Percentiles rank a stretch among this genome's conserved stretches.
Conservation (phyloP, 2,888 invertebrate species). For the Andrena chrysosceles region DNA sequence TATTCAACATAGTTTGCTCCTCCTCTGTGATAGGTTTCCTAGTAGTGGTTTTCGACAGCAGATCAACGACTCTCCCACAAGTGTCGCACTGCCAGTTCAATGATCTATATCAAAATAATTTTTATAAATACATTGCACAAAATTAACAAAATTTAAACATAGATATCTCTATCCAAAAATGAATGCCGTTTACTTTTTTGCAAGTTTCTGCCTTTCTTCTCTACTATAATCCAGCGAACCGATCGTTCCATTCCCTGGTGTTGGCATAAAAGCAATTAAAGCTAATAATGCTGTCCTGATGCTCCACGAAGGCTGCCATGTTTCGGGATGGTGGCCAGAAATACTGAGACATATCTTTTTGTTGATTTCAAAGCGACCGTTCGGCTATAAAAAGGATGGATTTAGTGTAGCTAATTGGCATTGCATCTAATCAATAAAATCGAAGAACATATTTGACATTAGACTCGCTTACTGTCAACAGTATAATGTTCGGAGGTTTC, state of each 20-base stretch:
- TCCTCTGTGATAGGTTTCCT: constrained; percentile 85
- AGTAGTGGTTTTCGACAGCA: constrained; percentile 84
- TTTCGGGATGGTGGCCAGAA: constrained; percentile 98
- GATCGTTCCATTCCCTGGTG: constrained; percentile 95
- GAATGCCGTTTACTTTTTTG: constrained; percentile 88
- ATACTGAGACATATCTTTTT: constrained; percentile 98
- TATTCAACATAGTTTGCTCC: constrained; percentile 86
- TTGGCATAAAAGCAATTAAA: constrained; percentile 97
- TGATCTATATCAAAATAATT: constrained; percentile 84
- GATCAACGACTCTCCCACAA: constrained; percentile 87
- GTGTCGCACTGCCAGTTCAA: constrained; percentile 88
- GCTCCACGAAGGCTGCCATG: constrained; percentile 99
- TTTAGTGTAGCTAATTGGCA: not conserved
- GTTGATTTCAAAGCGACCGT: constrained; percentile 96
- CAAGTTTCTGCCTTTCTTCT: constrained; percentile 93
- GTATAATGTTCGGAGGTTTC: constrained; percentile 98
- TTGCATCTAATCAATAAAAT: not conserved
- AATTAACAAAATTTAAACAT: not conserved
- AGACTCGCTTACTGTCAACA: constrained; percentile 90
- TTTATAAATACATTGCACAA: not conserved
- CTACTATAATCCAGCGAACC: constrained; percentile 95
- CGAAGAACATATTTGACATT: not conserved
- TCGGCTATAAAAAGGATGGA: constrained; percentile 88
- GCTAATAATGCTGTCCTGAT: constrained; percentile 96
- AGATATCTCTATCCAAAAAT: not conserved